Base-by-base conservation (phyloP, 2,113 vertebrate genomes). In the Dasyornis broadbenti region DNA sequence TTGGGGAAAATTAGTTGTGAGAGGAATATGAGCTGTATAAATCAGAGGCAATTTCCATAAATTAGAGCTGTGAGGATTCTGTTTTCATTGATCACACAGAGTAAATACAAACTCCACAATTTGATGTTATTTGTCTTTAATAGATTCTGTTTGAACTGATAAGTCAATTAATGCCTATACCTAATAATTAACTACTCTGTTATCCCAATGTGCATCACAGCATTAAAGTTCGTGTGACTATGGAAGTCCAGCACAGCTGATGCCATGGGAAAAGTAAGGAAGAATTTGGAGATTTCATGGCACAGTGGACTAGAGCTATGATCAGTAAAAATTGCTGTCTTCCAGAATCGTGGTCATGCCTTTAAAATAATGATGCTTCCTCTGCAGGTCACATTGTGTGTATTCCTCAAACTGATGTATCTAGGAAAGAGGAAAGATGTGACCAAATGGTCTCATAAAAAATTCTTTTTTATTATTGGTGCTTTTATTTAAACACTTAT, bases 401-500 rank as follows among this genome's bases (percentile, higher is more conserved):
- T 84, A 71, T 82, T 39, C 40, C 86, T 94, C 75, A 78, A 39
- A 79, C 23, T 76, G 31, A 69, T 69, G 13, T 42, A 53, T 35
- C 31, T 22, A 76, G 45, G 18, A 69, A 64, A 47, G 61, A 50
- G 47, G 30, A 54, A 84, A 90, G 82, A 82, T 69, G 61, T 69
- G 45, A 73, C 39, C 78, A 85, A 76, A 65, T 39, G 7, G 10
- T 65, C 33, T 89, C 57, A 68, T 77, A 70, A 91, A 96, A 76
- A 52, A 31, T 24, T 20, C 26, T 39, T 64, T 64, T 87, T 77
- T 53, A n/a, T 90, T 82, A 33, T n/a, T 76, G 23, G 10, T 68
- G 73, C 37, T 94, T 89, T 91, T 89, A 84, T 69, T 89, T 76
- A 91, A 89, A 85, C 56, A 57, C 64, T 76, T 70, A 42, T 87